Base-by-base conservation (phyloP, 2,888 invertebrate species). In the Smittia sp. region DNA sequence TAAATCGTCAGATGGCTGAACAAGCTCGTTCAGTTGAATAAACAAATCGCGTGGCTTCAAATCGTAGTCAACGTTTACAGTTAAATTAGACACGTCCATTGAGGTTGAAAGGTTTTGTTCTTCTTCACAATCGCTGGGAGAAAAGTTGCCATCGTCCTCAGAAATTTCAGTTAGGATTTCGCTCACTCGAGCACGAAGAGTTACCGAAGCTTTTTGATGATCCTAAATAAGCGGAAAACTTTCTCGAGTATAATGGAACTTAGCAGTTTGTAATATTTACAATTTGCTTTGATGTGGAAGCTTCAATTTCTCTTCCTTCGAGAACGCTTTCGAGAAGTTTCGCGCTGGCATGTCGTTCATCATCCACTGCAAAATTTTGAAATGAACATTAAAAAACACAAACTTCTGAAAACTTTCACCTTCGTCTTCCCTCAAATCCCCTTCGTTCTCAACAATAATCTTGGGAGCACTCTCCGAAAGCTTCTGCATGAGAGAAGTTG, bases 41-140 rank as follows among this genome's bases (percentile, higher is more conserved):
- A 97, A 97, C 75, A 96, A 93, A 85, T 92, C 92, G 83, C 95
- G 96, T 1, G 96, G 95, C 79, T 96, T 95, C 82, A 15, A 63
- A 11, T 63, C 22, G 4, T 11, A 6, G 20, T 13, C n/a, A n/a
- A 25, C 13, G 22, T 63, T 24, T n/a, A 63, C 6, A 7, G 63
- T 20, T 2, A 25, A 4, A 63, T 27, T 25, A n/a, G 63, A 63
- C 1, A 9, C 63, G 9, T 9, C 1, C 1, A 11, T n/a, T 25
- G 25, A n/a, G 25, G 63, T 22, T n/a, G 11, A n/a, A 9, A 27
- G 9, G 4, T 27, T 6, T 24, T n/a, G 9, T 62, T 62, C 22
- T 24, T n/a, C 13, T 4, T 62, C 18, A 15, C 22, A 7, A 62
- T 62, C 52, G 52, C 6, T 52, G 52, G 9, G 52, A 52, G 15